Base-by-base conservation (phyloP, 1,140 invertebrate species). In the Bombus impatiens region DNA sequence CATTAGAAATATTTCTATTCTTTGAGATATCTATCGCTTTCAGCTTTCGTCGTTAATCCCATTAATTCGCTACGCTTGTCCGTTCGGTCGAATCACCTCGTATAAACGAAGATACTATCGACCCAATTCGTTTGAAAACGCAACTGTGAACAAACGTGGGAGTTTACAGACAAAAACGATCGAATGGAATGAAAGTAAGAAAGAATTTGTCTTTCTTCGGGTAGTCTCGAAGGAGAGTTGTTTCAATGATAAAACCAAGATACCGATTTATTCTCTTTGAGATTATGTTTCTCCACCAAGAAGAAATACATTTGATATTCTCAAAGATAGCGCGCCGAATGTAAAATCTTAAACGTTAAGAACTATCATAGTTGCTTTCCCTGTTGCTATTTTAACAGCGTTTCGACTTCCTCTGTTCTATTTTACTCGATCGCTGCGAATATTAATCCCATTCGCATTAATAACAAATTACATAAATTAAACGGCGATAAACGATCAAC, bases 191-290 rank as follows among this genome's bases (percentile, higher is more conserved):
- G 32, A 76, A 76, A 28, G 15, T 35, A 15, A 8, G 12, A 57
- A 53, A 12, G 35, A 76, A 28, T 15, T 15, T 57, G 22, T 28
- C 44, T 15, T 47, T 47, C 44, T 5, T 47, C 5, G 2, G 15
- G 1, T 3, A 76, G 12, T 37, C 6, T 13, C 0, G 3, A 35
- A 3, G 9, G 5, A 35, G 28, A 44, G 22, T 5, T 35, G 4
- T 44, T 68, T 47, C 5, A 44, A 79, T 28, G 15, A n/a, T 68
- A 35, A 47, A 13, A 65, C 12, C 2, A 32, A 25, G 25, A 18
- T 1, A 18, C 28, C n/a, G 35, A 47, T 5, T 79, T 25, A 79
- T 68, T 47, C 2, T 10, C n/a, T n/a, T 62, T 8, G 18, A 28
- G n/a, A 78, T n/a, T 62, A 10, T n/a, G 1, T 12, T 42, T 42